Base-by-base conservation (phyloP, 2,113 vertebrate genomes). In the Anhinga anhinga region DNA sequence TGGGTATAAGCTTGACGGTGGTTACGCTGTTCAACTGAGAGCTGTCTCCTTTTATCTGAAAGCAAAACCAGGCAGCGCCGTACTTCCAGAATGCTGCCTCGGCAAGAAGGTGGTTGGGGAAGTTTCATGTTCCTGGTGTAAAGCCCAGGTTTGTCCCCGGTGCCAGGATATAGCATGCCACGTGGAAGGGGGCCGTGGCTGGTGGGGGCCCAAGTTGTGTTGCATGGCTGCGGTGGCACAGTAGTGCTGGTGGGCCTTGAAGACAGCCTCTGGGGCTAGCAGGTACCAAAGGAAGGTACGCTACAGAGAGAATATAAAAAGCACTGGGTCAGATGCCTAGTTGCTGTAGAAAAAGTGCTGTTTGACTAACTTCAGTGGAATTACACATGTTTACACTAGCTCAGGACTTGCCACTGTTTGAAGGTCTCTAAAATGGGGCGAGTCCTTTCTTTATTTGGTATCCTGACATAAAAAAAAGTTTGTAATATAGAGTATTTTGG, bases 71-170 rank as follows among this genome's bases (percentile, higher is more conserved):
- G 74, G 30, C 66, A 70, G 32, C 0, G 2, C 30, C 0, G 0
- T 22, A 21, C n/a, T 66, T 88, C 40, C 27, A 26, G 53, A 56
- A 36, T 0, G 0, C 19, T 88, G 53, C 36, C 26, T 70, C 0
- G 2, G 55, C 11, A 17, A 34, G 74, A 12, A 23, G 9, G 22
- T 49, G 44, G 4, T 23, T 74, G 21, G 67, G 36, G 50, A 42
- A 62, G 17, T 34, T 62, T 72, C 3, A 0, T 6, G 7, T 50
- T 74, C 34, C 44, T 0, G 0, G 2, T 67, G 29, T 30, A 11
- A 81, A 83, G 25, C 42, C 20, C 15, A 10, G 22, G 9, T 62
- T 45, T 84, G 47, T 47, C 40, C 20, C 34, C 1, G 0, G 14
- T 40, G 40, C 36, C 49, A 36, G 79, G 55, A n/a, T 20, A 19